A percentile compares a stretch with the other conserved stretches of the same genome.
Conservation (phyloP, 2,888 invertebrate species). For the Stenchaetothrips biformis region DNA sequence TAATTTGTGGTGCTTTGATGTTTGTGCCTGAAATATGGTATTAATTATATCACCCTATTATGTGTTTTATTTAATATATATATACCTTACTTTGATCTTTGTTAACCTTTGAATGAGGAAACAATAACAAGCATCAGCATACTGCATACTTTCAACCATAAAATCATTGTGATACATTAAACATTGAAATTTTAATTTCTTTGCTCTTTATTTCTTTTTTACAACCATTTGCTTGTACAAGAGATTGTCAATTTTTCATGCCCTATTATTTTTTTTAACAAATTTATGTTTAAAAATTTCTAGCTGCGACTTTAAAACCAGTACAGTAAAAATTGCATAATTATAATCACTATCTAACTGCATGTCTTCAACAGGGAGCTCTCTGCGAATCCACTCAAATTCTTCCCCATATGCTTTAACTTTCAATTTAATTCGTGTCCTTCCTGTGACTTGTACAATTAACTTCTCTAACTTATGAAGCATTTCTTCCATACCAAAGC, state of each 20-base stretch:
- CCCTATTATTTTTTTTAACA: constrained; percentile 34
- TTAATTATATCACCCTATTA: too few relatives aligned
- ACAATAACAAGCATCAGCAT: too few relatives aligned
- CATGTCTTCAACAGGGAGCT: constrained; percentile 55
- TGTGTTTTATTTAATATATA: too few relatives aligned
- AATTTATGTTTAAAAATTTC: constrained; percentile 52
- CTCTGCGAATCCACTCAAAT: constrained; percentile 59
- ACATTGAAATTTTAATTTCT: not conserved
- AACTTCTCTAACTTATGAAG: constrained; percentile 47
- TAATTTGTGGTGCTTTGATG: too few relatives aligned
- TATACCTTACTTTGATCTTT: too few relatives aligned
- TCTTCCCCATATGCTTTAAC: constrained; percentile 57
- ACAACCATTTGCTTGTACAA: not conserved
- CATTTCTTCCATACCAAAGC: constrained; percentile 49
- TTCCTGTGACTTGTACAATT: constrained; percentile 52
- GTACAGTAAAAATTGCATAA: constrained; percentile 53
- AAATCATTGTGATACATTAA: too few relatives aligned
- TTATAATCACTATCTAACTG: constrained; percentile 52
- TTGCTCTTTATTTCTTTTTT: not conserved
- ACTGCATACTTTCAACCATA: too few relatives aligned
- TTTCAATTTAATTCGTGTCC: constrained; percentile 52
- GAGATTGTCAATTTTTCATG: not conserved
- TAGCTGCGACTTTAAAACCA: constrained; percentile 53
- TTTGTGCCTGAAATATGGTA: too few relatives aligned
- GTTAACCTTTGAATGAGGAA: too few relatives aligned